Conservation (phyloP, 2,888 invertebrate genomes). For the Netelia melanura region DNA sequence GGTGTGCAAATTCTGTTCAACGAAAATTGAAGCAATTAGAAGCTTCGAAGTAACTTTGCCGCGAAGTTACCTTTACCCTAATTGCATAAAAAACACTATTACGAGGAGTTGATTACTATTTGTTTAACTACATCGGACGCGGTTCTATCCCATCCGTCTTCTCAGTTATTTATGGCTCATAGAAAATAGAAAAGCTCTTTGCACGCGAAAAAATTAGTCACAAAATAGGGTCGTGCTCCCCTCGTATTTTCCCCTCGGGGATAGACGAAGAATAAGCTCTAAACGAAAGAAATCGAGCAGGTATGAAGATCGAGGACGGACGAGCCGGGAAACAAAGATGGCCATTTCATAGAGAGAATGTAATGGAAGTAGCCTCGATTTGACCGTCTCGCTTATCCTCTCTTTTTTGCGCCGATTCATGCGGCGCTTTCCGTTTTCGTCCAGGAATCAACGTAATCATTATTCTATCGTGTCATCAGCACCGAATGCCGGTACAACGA, state of each 20-base stretch:
- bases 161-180: background rate
- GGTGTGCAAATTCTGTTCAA: constrained; percentile 41
- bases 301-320: background rate
- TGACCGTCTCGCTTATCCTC: constrained; percentile 14
- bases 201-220: background rate
- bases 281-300: constrained; percentile 30
- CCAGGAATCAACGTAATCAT: constrained; percentile 46
- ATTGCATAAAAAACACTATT: background rate
- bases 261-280: constrained; percentile 40
- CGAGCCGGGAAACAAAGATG: background rate
- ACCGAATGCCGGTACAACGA: constrained; percentile 38
- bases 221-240: constrained; percentile 2
- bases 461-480: constrained; percentile 61
- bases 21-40: constrained; percentile 51
- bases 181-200: background rate
- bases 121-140: background rate
- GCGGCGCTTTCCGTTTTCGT: background rate
- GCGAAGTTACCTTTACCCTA: constrained; percentile 27
- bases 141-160: background rate
- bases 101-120: background rate
- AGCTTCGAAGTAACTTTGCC: background rate
- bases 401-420: background rate
- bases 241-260: background rate
- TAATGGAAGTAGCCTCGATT: background rate
- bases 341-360: background rate